These are phyloP conservation scores for Antedon mediterranea DNA, from an alignment of 53 echinoderm and acorn worm species.

Conservation along the genomic window DNA sequence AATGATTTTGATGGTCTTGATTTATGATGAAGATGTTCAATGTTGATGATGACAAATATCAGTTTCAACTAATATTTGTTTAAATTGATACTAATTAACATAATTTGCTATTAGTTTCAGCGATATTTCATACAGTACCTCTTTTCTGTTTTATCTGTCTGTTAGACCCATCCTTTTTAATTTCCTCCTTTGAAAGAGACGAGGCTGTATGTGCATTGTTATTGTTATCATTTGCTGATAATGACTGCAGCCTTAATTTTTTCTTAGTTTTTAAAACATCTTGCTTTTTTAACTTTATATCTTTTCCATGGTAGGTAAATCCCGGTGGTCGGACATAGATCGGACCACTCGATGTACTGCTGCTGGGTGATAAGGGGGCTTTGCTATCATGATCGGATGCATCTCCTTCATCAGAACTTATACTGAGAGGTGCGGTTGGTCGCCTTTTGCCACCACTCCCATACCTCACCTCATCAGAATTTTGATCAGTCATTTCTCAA, in stretches of 20 bases:
- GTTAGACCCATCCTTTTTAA: neutral
- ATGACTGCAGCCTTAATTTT: neutral
- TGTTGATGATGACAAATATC: too few species aligned
- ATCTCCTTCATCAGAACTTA: constrained; percentile 63
- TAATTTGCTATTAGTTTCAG: too few species aligned
- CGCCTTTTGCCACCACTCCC: constrained; percentile 33
- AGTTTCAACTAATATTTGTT: too few species aligned
- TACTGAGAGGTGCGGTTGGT: constrained; percentile 68
- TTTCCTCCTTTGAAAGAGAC: neutral
- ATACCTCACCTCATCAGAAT: neutral
- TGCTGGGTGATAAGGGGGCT: constrained; percentile 70
- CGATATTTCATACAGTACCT: neutral
- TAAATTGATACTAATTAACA: too few species aligned
- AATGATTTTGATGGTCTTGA: too few species aligned
- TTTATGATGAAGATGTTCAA: too few species aligned
- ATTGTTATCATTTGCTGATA: neutral
- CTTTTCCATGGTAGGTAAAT: constrained; percentile 76
- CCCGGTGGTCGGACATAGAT: constrained; percentile 74
- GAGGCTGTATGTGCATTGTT: too few species aligned
- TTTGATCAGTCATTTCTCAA: too few species aligned
- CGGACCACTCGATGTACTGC: constrained; percentile 91
- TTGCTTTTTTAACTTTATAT: constrained; percentile 26
- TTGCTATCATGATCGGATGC: constrained; percentile 76
- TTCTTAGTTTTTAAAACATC: neutral
- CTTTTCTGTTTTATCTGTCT: neutral